A percentile compares a stretch with the other conserved stretches of the same genome.
phyloP scores from a whole-genome alignment of 2,113 vertebrate genomes.

The Peromyscus maniculatus region DNA sequence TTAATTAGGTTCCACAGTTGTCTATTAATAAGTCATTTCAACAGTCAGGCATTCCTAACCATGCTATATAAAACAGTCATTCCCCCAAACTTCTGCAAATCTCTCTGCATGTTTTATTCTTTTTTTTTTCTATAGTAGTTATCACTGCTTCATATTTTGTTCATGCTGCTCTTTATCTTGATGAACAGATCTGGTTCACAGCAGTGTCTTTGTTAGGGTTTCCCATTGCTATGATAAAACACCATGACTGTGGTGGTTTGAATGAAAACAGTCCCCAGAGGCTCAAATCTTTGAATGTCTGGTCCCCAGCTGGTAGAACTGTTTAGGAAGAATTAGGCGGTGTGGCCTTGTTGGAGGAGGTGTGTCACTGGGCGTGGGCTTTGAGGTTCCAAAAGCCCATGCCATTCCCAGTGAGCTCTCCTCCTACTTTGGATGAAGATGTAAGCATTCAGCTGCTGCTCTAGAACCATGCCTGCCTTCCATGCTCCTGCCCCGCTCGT shows the following conservation, averaged over 20 bases:
- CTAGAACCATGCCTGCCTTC: background rate
- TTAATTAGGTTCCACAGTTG: constrained; percentile 34
- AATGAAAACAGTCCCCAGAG: background rate
- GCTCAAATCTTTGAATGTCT: background rate
- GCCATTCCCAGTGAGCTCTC: background rate
- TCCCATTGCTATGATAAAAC: background rate
- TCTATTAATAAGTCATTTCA: background rate
- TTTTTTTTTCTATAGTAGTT: background rate
- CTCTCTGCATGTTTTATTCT: background rate
- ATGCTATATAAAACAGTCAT: background rate
- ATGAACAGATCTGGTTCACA: background rate
- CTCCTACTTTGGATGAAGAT: background rate
- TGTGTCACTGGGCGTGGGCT: background rate
- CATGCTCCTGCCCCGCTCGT: background rate
- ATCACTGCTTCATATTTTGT: background rate
- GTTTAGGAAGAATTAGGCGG: background rate
- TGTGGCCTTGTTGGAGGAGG: background rate
- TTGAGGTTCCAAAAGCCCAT: background rate
- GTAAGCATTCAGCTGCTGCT: background rate
- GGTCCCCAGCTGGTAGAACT: background rate
- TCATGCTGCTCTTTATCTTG: background rate
- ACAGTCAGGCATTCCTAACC: background rate
- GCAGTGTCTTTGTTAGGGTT: background rate
- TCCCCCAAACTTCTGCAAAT: background rate
- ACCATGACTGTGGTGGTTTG: background rate